These are phyloP conservation scores for Ochropacha duplaris DNA, from an alignment of 2,888 invertebrate genomes.

Conservation along the genomic window DNA sequence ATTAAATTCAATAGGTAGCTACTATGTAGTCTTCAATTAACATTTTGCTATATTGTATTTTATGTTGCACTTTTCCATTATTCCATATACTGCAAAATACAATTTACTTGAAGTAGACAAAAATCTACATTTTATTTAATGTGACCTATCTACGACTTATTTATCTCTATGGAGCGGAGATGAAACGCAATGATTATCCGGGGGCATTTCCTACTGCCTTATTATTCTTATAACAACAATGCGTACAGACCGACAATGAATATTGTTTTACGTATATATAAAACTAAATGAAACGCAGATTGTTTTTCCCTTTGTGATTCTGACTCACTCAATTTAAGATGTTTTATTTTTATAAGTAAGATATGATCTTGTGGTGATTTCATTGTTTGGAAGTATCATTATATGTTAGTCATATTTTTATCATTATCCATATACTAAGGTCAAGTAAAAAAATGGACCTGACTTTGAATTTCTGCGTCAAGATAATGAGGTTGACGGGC, in stretches of 20 bases:
- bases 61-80: too few relatives aligned
- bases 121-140: not conserved
- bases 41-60: too few relatives aligned
- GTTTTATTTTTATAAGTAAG: not conserved
- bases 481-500: too few relatives aligned
- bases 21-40: too few relatives aligned
- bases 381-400: not conserved
- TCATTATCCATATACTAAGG: not conserved
- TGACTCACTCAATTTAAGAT: not conserved
- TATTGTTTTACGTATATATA: constrained; percentile 28
- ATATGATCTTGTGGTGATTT: not conserved
- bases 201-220: constrained; percentile 59
- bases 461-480: too few relatives aligned
- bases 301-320: constrained; percentile 5
- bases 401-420: not conserved
- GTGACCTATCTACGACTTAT: constrained; percentile 24
- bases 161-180: constrained; percentile 42
- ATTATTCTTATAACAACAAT: constrained; percentile 60
- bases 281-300: constrained; percentile 9
- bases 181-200: constrained; percentile 61
- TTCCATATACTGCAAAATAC: too few relatives aligned
- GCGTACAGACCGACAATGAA: constrained; percentile 42
- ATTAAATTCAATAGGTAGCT: too few relatives aligned
- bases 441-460: too few relatives aligned
- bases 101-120: too few relatives aligned